Base-by-base conservation (phyloP, 2,888 invertebrate genomes). In the Elmis aenea region DNA sequence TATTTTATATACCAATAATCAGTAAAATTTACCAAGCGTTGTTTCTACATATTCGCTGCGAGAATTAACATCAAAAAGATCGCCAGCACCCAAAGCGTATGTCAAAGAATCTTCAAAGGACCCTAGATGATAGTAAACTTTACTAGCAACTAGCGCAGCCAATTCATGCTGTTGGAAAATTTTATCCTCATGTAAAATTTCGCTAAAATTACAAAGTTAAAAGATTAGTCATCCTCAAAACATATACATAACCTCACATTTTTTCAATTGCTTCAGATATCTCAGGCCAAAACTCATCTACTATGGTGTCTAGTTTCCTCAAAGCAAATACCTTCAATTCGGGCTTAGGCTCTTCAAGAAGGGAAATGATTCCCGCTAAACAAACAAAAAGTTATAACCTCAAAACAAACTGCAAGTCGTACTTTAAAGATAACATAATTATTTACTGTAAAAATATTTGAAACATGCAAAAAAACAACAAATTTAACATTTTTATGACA, bases 201-300 rank as follows among this genome's bases (percentile, higher is more conserved):
- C 97, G 58, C 82, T 82, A 55, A 29, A 67, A 58, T 13, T 28
- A 20, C 14, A 26, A 10, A 12, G 11, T 30, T 28, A 25, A 33
- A 35, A 6, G 31, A 27, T 22, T 24, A 31, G 27, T 18, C 8
- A 18, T 18, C 18, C 8, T 5, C 25, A 5, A 24, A 33, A 33
- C 18, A 16, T 30, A 24, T 23, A 39, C 28, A 11, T 36, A 35
- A 39, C 67, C 73, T 68, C 70, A 83, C 82, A 97, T 95, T 72
- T 94, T 96, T 59, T 90, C 90, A 54, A 97, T 92, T 8, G 94
- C 90, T 69, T 97, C 96, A 0, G 95, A 94, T 55, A 97, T 96
- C 73, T 97, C 96, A 5, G 96, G 92, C 96, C 96, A 97, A 71
- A 97, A 97, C 64, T 93, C 90, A 67, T 96, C 93, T 1, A 96